Evolutionary conservation across 2,113 vertebrate genomes (phyloP), one percentile per base, ranked within the genome.

Genomic region (Gulo gulo): DNA sequence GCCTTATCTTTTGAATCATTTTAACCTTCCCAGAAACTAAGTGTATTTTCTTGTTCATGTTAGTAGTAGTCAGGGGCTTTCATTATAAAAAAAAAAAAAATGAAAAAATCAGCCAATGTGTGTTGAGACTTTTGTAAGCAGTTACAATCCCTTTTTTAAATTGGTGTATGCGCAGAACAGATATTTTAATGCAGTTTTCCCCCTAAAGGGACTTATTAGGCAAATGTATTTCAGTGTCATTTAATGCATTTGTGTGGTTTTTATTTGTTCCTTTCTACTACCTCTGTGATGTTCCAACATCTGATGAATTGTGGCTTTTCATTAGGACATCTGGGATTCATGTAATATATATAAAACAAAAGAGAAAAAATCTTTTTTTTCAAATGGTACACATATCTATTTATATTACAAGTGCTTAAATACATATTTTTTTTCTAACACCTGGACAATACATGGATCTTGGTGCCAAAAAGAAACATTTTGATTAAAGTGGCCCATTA

Each of bases 401-500:
- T 97, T 97, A 90, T 92, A 79, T 59, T 78, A 39, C 26, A 69
- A 91, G 13, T 96, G 42, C 69, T 90, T 95, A 96, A 90, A 95
- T 96, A 96, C 45, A 63, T 80, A 71, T 74, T 92, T 96, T 92
- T 67, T 5, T 59, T 9, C 6, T 83, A 83, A 92, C 26, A 76
- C 34, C 52, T 65, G 57, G 67, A 96, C 87, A 95, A 88, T 95
- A 71, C 34, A 71, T 42, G 16, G 47, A 18, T 76, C 29, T 94
- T 6, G 81, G 83, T 97, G n/a, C 26, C 47, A 39, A 94, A 92
- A 88, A 88, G 67, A 97, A 95, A 26, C 94, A 21, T 78, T 98
- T 97, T 95, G 34, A 45, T 96, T 97, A 88, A 96, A 98, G 90
- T 63, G 20, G 18, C 78, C 76, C 52, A 94, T 98, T 97, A 61